A percentile compares a stretch with the other conserved stretches of the same genome.
Evolutionary conservation across 2,888 invertebrate genomes (phyloP).

Genomic region (Polydrusus cervinus): DNA sequence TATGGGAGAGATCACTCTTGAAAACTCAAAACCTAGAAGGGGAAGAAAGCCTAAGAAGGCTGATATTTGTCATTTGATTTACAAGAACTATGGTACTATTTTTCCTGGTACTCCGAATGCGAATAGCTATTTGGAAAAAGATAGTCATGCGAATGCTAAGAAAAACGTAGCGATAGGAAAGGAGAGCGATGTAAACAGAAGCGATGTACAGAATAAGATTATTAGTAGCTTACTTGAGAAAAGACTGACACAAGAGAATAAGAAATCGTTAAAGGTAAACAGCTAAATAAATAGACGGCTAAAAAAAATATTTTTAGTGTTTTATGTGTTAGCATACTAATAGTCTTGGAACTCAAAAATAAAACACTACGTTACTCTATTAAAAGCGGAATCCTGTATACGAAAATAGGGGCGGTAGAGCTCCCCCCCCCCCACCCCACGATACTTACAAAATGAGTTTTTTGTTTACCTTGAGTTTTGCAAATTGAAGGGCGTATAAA

Average conservation of each 20-base stretch:
- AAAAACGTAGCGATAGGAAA: constrained; percentile 58
- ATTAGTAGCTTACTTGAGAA: constrained; percentile 82
- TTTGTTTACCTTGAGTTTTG: too few species aligned
- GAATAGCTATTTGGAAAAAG: constrained; percentile 73
- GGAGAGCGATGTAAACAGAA: constrained; percentile 69
- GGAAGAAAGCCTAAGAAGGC: constrained; percentile 94
- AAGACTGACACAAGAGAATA: constrained; percentile 80
- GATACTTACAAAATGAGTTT: too few species aligned
- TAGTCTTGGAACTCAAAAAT: too few species aligned
- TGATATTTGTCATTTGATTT: constrained; percentile 92
- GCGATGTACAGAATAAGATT: constrained; percentile 80
- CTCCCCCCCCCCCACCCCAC: too few species aligned
- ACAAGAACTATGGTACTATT: constrained; percentile 93
- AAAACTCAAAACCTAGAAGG: constrained; percentile 89
- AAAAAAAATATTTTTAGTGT: too few species aligned
- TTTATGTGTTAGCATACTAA: too few species aligned
- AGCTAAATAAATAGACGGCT: too few species aligned
- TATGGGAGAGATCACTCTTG: constrained; percentile 94
- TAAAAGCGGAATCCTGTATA: too few species aligned
- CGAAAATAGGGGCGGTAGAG: too few species aligned
- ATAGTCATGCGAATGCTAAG: constrained; percentile 52
- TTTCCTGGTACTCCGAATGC: constrained; percentile 82
- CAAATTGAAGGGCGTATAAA: too few species aligned
- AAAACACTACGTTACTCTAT: too few species aligned
- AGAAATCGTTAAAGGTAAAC: constrained; percentile 57